These are phyloP conservation scores for Neotoxoptera formosana DNA, from an alignment of 1,140 invertebrate species.

Conservation along the genomic window DNA sequence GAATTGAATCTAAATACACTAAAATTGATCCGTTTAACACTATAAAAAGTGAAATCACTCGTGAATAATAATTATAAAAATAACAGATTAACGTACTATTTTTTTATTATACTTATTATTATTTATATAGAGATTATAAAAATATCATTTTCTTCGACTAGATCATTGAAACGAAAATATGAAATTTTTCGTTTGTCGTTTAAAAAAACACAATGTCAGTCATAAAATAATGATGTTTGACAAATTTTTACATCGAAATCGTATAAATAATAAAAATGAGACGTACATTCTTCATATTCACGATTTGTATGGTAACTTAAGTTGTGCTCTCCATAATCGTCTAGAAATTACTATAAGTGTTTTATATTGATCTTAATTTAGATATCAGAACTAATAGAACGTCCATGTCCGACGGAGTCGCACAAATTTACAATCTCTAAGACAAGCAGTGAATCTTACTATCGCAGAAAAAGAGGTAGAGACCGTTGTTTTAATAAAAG, in stretches of 20 bases:
- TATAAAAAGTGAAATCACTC: background rate
- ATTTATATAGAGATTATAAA: background rate
- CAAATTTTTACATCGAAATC: background rate
- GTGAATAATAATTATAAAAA: background rate
- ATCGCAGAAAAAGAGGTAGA: slow-evolving; percentile 56
- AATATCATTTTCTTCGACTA: background rate
- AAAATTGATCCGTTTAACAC: background rate
- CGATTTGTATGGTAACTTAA: background rate
- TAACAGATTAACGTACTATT: background rate
- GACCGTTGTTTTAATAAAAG: background rate
- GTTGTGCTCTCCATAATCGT: slow-evolving; percentile 46
- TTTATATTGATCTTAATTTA: slow-evolving; percentile 30
- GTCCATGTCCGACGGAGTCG: slow-evolving; percentile 50
- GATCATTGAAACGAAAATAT: background rate
- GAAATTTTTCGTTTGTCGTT: background rate
- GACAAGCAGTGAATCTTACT: slow-evolving; percentile 54
- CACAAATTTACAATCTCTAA: slow-evolving; percentile 53
- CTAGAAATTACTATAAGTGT: background rate
- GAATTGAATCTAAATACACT: background rate
- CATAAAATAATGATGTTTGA: background rate
- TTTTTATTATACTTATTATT: background rate
- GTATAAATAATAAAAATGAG: too few relatives aligned
- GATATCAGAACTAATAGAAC: slow-evolving; percentile 40
- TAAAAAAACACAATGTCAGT: background rate
- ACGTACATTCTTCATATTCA: background rate